Evolutionary conservation across 2,888 invertebrate species (phyloP).

Genomic region (Dynastes hyllus): DNA sequence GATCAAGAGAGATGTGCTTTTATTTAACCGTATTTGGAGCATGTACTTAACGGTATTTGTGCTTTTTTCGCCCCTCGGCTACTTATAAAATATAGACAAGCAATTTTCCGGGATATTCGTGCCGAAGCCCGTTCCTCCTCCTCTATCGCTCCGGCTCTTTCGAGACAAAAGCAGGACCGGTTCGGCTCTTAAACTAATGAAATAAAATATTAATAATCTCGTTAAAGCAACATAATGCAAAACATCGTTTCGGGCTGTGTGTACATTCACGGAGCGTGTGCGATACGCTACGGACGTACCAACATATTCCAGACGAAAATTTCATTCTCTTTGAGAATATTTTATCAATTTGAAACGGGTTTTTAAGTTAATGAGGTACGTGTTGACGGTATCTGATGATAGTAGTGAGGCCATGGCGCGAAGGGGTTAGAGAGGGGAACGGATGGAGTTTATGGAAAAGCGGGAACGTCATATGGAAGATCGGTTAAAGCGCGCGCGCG

Average conservation of each 20-base stretch:
- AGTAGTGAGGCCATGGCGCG: background rate
- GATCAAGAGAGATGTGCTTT: constrained; percentile 13
- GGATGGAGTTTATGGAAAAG: background rate
- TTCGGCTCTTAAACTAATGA: constrained; percentile 49
- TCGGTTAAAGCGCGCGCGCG: background rate
- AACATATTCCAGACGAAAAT: constrained; percentile 31
- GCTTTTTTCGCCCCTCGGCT: constrained; percentile 17
- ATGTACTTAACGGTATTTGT: constrained; percentile 31
- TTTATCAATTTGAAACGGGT: constrained; percentile 48
- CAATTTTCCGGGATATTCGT: constrained; percentile 36
- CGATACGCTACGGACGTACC: background rate
- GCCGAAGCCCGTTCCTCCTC: constrained; percentile 6
- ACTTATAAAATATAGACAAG: constrained; percentile 38
- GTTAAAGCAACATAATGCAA: constrained; percentile 48
- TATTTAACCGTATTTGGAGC: constrained; percentile 16
- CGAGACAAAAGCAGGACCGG: constrained; percentile 37
- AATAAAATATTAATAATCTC: constrained; percentile 49
- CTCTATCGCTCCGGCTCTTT: background rate
- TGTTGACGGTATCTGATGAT: constrained; percentile 33
- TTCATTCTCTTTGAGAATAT: constrained; percentile 51
- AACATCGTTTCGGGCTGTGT: constrained; percentile 44
- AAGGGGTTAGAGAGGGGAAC: background rate
- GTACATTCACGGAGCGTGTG: constrained; percentile 6
- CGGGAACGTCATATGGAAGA: background rate
- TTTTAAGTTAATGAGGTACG: constrained; percentile 46